Evolutionary conservation across 2,797 vertebrate genomes (phyloP), one percentile per base, ranked within the genome.

Genomic region (Syngnathus rostellatus): DNA sequence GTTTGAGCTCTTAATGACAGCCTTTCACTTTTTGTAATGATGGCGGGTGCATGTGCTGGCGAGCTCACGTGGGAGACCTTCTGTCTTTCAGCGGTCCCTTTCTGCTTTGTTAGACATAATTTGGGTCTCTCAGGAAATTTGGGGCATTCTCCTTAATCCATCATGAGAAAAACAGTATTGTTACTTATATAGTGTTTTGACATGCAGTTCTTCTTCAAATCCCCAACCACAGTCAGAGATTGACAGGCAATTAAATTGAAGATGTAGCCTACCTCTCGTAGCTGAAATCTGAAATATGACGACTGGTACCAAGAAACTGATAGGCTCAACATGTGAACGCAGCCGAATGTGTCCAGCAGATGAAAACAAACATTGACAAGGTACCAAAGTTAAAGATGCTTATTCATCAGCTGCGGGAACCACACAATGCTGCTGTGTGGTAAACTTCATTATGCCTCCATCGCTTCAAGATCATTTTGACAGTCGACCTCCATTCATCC

Each of bases 1-100:
- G 81, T 81, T 85, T 71, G 77, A 79, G 85, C 64, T 73, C 67
- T 64, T 88, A 88, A 89, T 88, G 71, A 86, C 79, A 88, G 82
- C 85, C 77, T 82, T 79, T 73, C 72, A 66, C 72, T 71, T 53
- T 41, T 71, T 64, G 69, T 54, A 66, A 77, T 71, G 75, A 71
- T 64, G 77, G 73, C 31, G 72, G 70, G 69, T 8, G n/a, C 50
- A 21, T 53, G 50, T 21, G 50, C 50, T 53, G 50, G 50, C 39
- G 21, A 19, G 43, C n/a, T 65, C 71, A 67, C 53, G 23, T 55
- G 53, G 11, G 10, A 25, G 23, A 55, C 53, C 53, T 55, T 55
- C 12, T 55, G 11, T 55, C 23, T 55, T 31, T 3, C 21, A 55
- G 23, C 12, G 6, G 53, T 55, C 23, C 53, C 1, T 55, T 55